A percentile compares a stretch with the other conserved stretches of the same genome.
phyloP scores from a whole-genome alignment of 2,797 vertebrate species.

The Poecilia picta region DNA sequence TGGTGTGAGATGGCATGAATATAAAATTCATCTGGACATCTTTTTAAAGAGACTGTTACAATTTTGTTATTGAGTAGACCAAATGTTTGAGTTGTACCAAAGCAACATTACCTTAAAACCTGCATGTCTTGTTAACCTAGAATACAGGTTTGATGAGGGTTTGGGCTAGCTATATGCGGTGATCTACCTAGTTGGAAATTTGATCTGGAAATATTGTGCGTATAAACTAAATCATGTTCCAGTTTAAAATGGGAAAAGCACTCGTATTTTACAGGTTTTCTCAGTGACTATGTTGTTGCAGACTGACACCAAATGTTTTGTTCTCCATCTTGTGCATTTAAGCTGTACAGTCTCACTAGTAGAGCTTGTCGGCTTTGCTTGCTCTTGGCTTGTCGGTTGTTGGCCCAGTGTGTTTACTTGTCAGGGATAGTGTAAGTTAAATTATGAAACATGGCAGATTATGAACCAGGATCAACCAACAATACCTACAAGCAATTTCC shows the following conservation, averaged over 20 bases:
- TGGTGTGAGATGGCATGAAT: slow-evolving; percentile 39
- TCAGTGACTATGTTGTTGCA: not conserved
- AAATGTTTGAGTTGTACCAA: slow-evolving; percentile 27
- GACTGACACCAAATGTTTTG: not conserved
- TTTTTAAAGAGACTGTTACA: slow-evolving; percentile 1
- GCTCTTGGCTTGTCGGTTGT: not conserved
- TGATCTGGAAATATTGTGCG: not conserved
- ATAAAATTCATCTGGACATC: slow-evolving; percentile 30
- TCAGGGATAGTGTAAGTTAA: not conserved
- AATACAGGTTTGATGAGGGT: slow-evolving; percentile 73
- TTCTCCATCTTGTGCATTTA: not conserved
- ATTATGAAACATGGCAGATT: not conserved
- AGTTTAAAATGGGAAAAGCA: not conserved
- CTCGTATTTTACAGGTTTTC: not conserved
- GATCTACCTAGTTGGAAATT: not conserved
- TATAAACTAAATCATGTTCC: not conserved
- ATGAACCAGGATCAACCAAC: not conserved
- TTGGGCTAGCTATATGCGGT: slow-evolving; percentile 49
- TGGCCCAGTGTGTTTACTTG: not conserved
- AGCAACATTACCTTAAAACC: slow-evolving; percentile 55
- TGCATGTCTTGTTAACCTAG: slow-evolving; percentile 47
- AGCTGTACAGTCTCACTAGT: not conserved
- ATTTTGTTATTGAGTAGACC: slow-evolving; percentile 27
- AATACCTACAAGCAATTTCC: not conserved
- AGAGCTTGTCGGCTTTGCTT: not conserved